Evolutionary conservation across 2,797 vertebrate genomes (phyloP), one percentile per base, ranked within the genome.

Genomic region (Eupleurogrammus muticus): DNA sequence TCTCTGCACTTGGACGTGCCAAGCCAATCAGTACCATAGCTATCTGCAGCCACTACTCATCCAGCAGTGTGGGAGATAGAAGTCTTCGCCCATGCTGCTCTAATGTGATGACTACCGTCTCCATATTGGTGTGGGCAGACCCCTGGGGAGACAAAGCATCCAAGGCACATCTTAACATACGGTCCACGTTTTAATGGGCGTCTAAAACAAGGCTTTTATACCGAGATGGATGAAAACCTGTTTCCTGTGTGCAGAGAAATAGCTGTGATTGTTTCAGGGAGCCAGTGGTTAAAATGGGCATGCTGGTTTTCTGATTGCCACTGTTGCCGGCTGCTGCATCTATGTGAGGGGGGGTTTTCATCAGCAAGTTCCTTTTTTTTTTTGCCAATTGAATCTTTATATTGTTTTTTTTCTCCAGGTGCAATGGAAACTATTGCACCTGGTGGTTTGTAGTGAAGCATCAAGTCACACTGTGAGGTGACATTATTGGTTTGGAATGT

Each of bases 31-130:
- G 12, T 4, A 21, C 44, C 17, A 28, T 21, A 21, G 42, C 16
- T 4, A 19, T 34, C 14, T 34, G 17, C 20, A 34, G 21, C 7
- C 2, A 7, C 16, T n/a, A 21, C 10, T 49, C 11, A 17, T 59
- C 9, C 5, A 44, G 20, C n/a, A 34, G 48, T 46, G 24, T 21
- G 28, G 49, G 16, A 16, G 17, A 50, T 40, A 8, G 13, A 21
- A 28, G 23, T 55, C 35, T 59, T 36, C 32, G 66, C 23, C 28
- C 58, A 28, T 34, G 46, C 34, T 34, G 35, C 5, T 51, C 50
- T 36, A 16, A 57, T 12, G 35, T 28, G 23, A 76, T 72, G 52
- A 61, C 60, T 56, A 57, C 23, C 46, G 38, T 74, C 20, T 65
- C 58, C 42, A 60, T 7, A 8, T 5, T 9, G 34, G 47, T 9